phyloP scores from a whole-genome alignment of 2,888 invertebrate species.

The Lutraria lutraria region DNA sequence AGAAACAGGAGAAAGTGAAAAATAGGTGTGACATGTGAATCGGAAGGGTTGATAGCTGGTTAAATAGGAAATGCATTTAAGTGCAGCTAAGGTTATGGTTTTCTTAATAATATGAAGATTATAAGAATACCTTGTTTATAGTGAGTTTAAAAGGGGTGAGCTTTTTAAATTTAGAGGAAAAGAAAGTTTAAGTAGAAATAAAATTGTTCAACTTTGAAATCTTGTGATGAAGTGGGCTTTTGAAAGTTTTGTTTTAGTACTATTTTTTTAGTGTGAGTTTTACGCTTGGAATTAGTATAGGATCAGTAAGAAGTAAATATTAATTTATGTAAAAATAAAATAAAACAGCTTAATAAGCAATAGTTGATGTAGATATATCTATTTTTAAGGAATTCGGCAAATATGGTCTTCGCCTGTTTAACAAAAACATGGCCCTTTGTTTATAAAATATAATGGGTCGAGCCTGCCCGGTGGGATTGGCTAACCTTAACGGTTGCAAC shows the following conservation, averaged over 20 bases:
- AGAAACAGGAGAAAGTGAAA: conserved; percentile 23
- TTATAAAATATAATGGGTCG: conserved; percentile 67
- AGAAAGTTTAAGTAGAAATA: conserved; percentile 4
- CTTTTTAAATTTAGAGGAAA: background rate
- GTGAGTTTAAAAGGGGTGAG: conserved; percentile 32
- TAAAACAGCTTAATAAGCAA: background rate
- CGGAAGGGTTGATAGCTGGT: conserved; percentile 54
- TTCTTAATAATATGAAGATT: background rate
- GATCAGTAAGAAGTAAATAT: conserved; percentile 33
- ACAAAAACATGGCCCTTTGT: conserved; percentile 81
- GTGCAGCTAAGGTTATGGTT: conserved; percentile 27
- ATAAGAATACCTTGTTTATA: background rate
- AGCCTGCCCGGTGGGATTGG: conserved; percentile 80
- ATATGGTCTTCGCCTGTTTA: conserved; percentile 80
- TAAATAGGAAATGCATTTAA: conserved; percentile 40
- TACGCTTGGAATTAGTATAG: conserved; percentile 37
- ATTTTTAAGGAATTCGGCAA: conserved; percentile 81
- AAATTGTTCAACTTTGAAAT: conserved; percentile 22
- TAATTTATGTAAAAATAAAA: background rate
- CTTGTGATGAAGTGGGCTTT: conserved; percentile 2
- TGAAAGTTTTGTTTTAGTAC: background rate
- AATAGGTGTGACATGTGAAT: conserved; percentile 48
- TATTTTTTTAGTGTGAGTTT: background rate
- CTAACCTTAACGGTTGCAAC: conserved; percentile 79
- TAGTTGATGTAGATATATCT: background rate